Percentiles rank a stretch among this genome's conserved stretches.
phyloP scores from a whole-genome alignment of 2,888 invertebrate species.

The Megastigmus dorsalis region DNA sequence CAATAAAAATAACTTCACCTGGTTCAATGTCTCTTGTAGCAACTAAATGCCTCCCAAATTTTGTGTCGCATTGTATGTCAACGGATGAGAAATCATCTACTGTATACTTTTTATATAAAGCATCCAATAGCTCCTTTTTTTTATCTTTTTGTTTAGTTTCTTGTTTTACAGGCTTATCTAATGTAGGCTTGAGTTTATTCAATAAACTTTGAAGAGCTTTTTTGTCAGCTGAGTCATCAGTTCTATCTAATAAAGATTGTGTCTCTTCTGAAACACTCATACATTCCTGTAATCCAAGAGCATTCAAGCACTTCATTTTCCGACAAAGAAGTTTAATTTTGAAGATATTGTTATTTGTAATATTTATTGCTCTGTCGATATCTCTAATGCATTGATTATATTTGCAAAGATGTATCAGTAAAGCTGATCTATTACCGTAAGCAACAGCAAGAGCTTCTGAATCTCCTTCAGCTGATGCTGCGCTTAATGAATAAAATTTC shows the following conservation, averaged over 20 bases:
- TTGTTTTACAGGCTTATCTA: background rate
- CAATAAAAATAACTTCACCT: too few species aligned
- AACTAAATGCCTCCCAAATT: too few species aligned
- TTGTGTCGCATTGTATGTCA: slow-evolving; percentile 66
- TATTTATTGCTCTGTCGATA: too few species aligned
- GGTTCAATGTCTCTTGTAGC: too few species aligned
- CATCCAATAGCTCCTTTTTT: background rate
- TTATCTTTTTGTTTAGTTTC: background rate
- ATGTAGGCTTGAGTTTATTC: background rate
- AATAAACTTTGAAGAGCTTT: background rate
- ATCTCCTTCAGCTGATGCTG: too few species aligned
- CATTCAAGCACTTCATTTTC: too few species aligned
- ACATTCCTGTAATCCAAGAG: background rate
- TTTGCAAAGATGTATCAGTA: too few species aligned
- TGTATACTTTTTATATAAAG: background rate
- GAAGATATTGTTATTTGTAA: background rate
- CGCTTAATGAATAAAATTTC: too few species aligned
- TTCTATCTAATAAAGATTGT: background rate
- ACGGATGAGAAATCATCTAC: slow-evolving; percentile 28
- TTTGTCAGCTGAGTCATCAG: background rate
- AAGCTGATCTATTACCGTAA: too few species aligned
- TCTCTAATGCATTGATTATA: too few species aligned
- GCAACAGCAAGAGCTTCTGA: too few species aligned
- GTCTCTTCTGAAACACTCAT: background rate
- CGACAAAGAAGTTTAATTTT: too few species aligned